Conservation (phyloP, 2,113 vertebrate genomes). For the Opisthocomus hoazin region DNA sequence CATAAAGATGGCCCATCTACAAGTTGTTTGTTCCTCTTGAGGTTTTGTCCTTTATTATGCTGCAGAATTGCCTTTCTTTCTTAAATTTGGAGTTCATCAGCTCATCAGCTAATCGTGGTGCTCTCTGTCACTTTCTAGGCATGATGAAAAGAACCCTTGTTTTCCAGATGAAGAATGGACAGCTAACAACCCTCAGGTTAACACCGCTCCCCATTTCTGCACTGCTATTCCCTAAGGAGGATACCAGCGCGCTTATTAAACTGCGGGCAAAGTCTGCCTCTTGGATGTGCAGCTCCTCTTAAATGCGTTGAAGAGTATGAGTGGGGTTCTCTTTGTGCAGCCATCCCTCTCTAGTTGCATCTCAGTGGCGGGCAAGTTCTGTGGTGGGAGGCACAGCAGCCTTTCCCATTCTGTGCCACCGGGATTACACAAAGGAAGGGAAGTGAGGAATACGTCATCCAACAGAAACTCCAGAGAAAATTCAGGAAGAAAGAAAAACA, state of each 20-base stretch:
- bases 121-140: neutral
- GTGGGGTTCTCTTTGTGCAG: neutral
- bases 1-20: neutral
- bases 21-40: neutral
- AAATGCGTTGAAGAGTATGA: neutral
- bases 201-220: neutral
- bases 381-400: constrained; percentile 14
- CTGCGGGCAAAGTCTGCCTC: neutral
- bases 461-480: constrained; percentile 40
- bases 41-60: neutral
- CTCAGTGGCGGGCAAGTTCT: neutral
- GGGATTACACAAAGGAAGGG: constrained; percentile 44
- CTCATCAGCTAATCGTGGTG: neutral
- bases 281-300: neutral
- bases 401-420: constrained; percentile 21
- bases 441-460: constrained; percentile 46
- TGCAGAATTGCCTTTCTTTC: neutral
- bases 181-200: neutral
- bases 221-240: neutral
- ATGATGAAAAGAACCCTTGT: neutral
- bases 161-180: neutral
- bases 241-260: neutral
- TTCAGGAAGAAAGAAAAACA: constrained; percentile 46
- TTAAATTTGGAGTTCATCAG: neutral
- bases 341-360: neutral